Percentiles rank a stretch among this genome's conserved stretches.
These are phyloP conservation scores for Gryllus bimaculatus DNA, from an alignment of 1,140 invertebrate species.

Conservation along the genomic window DNA sequence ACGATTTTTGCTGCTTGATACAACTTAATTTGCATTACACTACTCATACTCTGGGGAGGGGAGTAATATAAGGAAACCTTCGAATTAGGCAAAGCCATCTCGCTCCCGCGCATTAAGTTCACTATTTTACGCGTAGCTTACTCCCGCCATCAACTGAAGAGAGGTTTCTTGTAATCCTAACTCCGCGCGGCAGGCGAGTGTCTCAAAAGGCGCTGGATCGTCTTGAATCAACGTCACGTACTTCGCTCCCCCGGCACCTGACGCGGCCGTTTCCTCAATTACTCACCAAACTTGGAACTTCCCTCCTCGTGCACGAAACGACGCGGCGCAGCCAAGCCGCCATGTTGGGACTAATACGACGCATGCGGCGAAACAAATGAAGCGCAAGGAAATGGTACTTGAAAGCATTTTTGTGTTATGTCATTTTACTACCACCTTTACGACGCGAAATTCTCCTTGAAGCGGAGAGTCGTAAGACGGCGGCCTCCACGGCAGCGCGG, in stretches of 20 bases:
- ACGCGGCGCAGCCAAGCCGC: not conserved
- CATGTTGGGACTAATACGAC: not conserved
- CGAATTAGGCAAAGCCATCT: no score
- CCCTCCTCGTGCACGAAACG: not conserved
- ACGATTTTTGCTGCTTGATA: no score
- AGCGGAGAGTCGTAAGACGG: not conserved
- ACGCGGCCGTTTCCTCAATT: not conserved
- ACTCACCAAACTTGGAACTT: not conserved
- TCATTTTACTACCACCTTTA: constrained; percentile 12
- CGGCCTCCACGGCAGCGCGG: not conserved
- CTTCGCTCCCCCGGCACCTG: not conserved
- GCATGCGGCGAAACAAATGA: not conserved
- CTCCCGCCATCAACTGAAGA: not conserved
- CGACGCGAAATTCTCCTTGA: not conserved
- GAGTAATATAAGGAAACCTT: no score
- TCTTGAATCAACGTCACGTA: constrained; percentile 4
- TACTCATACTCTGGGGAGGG: no score
- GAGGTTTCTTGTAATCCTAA: not conserved
- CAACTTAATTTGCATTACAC: no score
- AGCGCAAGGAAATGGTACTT: constrained; percentile 12
- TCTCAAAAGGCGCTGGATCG: not conserved
- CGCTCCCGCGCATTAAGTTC: no score
- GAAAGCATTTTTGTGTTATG: constrained; percentile 17
- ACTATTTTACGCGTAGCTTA: no score
- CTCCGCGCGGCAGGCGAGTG: not conserved